Base-by-base conservation (phyloP, 2,797 vertebrate species). In the Molossus molossus region DNA sequence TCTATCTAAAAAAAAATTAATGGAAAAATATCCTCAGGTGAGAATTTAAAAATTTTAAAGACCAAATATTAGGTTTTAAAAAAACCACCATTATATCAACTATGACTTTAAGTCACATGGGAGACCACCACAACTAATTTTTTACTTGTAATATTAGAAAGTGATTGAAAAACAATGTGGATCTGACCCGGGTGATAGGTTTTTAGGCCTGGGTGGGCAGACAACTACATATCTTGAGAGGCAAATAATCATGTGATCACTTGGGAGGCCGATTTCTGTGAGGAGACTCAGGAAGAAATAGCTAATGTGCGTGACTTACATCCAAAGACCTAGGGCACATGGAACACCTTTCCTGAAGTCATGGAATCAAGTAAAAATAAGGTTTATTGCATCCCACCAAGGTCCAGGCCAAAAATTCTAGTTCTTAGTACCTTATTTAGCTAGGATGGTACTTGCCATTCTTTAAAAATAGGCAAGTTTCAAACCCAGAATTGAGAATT, bases 101-200 rank as follows among this genome's bases (percentile, higher is more conserved):
- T n/a, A 10, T 89, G 50, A 80, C 14, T 92, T 91, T 70, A 70
- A 81, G 65, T 95, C 40, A 87, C 2, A 50, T 48, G 29, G 62
- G 21, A 91, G 37, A 92, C 7, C 70, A 21, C 9, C 12, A 65
- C 57, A 75, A 73, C 48, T 75, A 58, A 84, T 58, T 88, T 73
- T 77, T 62, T 67, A n/a, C 73, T 65, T 83, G 25, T 67, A 87
- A 70, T 57, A 55, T 76, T 91, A 84, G 53, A 37, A 96, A 45
- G 21, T 89, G 58, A 76, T 25, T 55, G 48, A 84, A 77, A 96
- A 86, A 60, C 48, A 90, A 75, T 50, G 2, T 45, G 17, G 33
- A 84, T 55, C 27, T 73, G 77, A 11, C 6, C 23, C 37, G 13
- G 6, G 18, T 72, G 72, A 87, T 65, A 87, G 2, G 64, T 70